Base-by-base conservation (phyloP, 2,113 vertebrate species). In the Euleptes europaea region DNA sequence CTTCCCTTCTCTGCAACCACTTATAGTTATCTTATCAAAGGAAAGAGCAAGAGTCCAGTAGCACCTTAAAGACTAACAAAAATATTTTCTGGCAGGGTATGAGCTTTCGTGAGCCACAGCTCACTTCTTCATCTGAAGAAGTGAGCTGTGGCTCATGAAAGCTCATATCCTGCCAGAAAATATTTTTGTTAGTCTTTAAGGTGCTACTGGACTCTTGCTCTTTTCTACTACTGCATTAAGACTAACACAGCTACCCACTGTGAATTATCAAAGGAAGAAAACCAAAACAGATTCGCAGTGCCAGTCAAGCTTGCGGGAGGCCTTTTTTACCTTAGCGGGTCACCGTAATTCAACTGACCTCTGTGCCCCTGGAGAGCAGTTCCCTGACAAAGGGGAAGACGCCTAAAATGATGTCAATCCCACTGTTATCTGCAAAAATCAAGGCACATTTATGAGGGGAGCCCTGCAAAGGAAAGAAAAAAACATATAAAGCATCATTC, bases 381-480 rank as follows among this genome's bases (percentile, higher is more conserved):
- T 99, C 99, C 97, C 99, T 96, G 95, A 99, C 97, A 97, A 99
- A 99, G 93, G 98, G 99, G 95, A 99, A 99, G 94, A 99, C 97
- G 90, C 99, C 99, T 93, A 99, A 97, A 96, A 99, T 99, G 95
- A 99, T 97, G 97, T 99, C 99, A 94, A 99, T 97, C 94, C 99
- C 99, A 96, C 99, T 99, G 97, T 99, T 99, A 98, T 99, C 99
- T 97, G 99, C 98, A 97, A 99, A 99, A 97, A 99, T 99, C 97
- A 99, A 98, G 97, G 98, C 99, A 98, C 99, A 99, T 98, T 98
- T 98, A 94, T 99, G 98, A 98, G 99, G 98, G 90, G 97, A 97
- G 92, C 98, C 99, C 99, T 99, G 98, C 78, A 98, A 98, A 96
- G 98, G 94, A 98, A 97, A 97, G 97, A 88, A 96, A 95, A 65